Evolutionary conservation across 2,113 vertebrate genomes (phyloP), one percentile per base, ranked within the genome.

Genomic region (Columbina picui): DNA sequence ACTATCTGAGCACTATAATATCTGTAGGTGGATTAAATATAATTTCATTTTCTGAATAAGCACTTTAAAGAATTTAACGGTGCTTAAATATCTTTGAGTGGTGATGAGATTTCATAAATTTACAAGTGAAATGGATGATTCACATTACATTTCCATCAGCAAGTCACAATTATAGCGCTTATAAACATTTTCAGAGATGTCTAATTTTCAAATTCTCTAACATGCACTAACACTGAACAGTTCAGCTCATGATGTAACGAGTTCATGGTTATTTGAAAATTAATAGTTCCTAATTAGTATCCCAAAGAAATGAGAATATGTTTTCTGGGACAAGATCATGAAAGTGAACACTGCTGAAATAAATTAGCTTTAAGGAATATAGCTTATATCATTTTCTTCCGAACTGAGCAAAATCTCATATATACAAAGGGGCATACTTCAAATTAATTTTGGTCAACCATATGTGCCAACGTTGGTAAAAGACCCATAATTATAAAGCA

Each of bases 31-130:
- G 36, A 69, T 86, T 84, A 85, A 84, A 87, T 34, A 67, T n/a
- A 52, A 84, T 56, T 91, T 89, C 18, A 65, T 61, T 92, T 90
- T 93, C 63, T 73, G 41, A 94, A 91, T 41, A 95, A 90, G 76
- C 26, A 70, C 57, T 50, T 91, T 53, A 87, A 74, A 69, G 50
- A 87, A 95, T 91, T 81, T 84, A 95, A 41, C 65, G 17, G 32
- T 3, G 6, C 38, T 91, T 84, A 81, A 94, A 34, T 63, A 30
- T 49, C 77, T 84, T 67, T 41, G 39, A 79, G 87, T 47, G 32
- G 47, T 17, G 49, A 87, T 80, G 63, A 91, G 43, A 78, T 56
- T 92, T 94, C 76, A 74, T 34, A 55, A 43, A 94, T 70, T 60
- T 70, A 82, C 65, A 91, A 52, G 49, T 52, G 34, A 91, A 89